These are phyloP conservation scores for Phylloscopus whistleri DNA, from an alignment of 2,113 vertebrate species.

Conservation along the genomic window DNA sequence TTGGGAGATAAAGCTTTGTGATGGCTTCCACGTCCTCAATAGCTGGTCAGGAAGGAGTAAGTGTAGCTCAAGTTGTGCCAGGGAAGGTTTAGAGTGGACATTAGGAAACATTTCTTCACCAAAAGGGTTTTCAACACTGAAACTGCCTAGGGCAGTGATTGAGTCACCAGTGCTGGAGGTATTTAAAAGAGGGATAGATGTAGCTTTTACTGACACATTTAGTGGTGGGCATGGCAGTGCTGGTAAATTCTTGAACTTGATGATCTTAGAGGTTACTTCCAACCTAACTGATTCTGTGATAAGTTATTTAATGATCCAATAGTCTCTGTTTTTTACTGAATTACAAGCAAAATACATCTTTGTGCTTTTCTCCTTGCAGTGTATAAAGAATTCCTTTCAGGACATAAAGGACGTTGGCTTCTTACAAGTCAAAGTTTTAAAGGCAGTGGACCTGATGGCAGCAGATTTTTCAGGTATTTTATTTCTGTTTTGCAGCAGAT, in stretches of 20 bases:
- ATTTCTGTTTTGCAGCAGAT: not conserved
- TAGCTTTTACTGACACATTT: not conserved
- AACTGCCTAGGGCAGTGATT: not conserved
- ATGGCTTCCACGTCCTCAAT: not conserved
- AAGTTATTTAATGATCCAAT: not conserved
- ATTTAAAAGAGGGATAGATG: not conserved
- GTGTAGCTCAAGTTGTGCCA: not conserved
- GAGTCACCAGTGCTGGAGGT: not conserved
- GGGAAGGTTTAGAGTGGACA: not conserved
- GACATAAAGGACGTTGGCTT: constrained; percentile 86
- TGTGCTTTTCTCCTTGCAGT: constrained; percentile 64
- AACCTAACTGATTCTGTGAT: not conserved
- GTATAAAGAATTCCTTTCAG: constrained; percentile 79
- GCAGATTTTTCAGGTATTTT: constrained; percentile 90
- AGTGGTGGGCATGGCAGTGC: not conserved
- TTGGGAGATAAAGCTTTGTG: not conserved
- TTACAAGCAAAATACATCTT: not conserved
- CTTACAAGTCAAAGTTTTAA: constrained; percentile 93
- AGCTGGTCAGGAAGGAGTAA: not conserved
- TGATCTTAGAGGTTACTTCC: not conserved
- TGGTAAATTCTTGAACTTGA: not conserved
- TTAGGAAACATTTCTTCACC: not conserved
- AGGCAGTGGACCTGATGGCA: constrained; percentile 86
- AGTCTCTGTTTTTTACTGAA: not conserved
- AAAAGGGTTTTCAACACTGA: not conserved